phyloP scores from a whole-genome alignment of 2,113 vertebrate genomes.

The Laticauda colubrina region DNA sequence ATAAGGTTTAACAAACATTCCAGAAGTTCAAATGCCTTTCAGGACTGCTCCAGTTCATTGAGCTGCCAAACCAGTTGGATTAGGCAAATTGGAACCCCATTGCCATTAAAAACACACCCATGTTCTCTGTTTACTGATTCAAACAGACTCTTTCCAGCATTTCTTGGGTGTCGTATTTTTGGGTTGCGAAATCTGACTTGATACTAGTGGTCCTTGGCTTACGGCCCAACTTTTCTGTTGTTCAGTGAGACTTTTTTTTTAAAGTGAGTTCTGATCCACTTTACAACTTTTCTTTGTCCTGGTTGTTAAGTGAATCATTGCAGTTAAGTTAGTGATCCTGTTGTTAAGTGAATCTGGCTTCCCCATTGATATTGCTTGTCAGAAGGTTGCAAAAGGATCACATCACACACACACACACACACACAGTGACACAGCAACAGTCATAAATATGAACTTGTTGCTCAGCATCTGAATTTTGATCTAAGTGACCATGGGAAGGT shows the following conservation, averaged over 20 bases:
- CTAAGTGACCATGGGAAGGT: not conserved
- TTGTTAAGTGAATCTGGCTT: too few relatives aligned
- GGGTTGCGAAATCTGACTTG: not conserved
- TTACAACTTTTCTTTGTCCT: too few relatives aligned
- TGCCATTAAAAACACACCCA: not conserved
- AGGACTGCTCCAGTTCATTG: rapidly evolving
- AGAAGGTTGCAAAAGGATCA: not conserved
- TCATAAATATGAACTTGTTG: not conserved
- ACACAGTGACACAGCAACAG: not conserved
- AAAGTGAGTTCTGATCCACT: too few relatives aligned
- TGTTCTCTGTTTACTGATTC: not conserved
- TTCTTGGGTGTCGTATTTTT: not conserved
- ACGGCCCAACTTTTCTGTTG: too few relatives aligned
- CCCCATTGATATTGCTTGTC: not conserved
- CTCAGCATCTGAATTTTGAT: not conserved
- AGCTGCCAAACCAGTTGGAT: not conserved
- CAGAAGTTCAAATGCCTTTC: not conserved
- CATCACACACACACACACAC: rapidly evolving
- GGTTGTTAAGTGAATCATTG: too few relatives aligned
- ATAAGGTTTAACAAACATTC: not conserved
- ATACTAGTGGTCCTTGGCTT: too few relatives aligned
- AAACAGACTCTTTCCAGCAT: too few relatives aligned
- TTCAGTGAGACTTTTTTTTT: too few relatives aligned
- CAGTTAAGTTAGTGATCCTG: too few relatives aligned
- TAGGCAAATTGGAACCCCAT: not conserved